Conservation (phyloP, 2,797 vertebrate species). For the Onychomys leucogaster region DNA sequence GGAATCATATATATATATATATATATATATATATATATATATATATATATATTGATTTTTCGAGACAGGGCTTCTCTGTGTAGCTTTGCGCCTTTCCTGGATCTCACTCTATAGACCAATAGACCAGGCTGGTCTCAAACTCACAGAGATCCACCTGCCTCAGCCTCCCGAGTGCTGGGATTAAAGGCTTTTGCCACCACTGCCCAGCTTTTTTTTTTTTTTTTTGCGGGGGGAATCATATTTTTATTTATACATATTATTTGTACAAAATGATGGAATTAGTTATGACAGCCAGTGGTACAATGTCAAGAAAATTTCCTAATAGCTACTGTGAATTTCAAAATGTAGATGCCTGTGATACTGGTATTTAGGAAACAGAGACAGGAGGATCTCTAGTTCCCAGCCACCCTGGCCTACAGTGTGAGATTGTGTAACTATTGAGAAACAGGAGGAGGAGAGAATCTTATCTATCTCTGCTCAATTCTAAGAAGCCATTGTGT, state of each 20-base stretch:
- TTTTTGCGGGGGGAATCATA: too few species aligned
- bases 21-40: too few species aligned
- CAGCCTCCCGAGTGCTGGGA: too few species aligned
- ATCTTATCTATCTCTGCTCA: not conserved
- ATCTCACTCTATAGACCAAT: too few species aligned
- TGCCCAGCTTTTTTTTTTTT: too few species aligned
- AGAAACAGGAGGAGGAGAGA: too few species aligned
- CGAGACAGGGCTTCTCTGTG: too few species aligned
- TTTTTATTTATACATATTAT: not conserved
- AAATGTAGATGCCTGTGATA: not conserved
- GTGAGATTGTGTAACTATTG: not conserved
- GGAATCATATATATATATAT: not conserved
- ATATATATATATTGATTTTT: too few species aligned
- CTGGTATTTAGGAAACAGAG: not conserved
- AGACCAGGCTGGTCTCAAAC: too few species aligned
- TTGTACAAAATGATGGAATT: not conserved
- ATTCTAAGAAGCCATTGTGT: not conserved
- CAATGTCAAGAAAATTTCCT: not conserved
- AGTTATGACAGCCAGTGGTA: not conserved
- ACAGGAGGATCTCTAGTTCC: not conserved
- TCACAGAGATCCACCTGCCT: too few species aligned
- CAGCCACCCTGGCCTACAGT: not conserved
- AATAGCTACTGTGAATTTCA: not conserved
- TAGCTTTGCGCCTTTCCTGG: too few species aligned
- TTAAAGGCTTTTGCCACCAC: too few species aligned